These are phyloP conservation scores for Alauda arvensis DNA, from an alignment of 2,797 vertebrate genomes.

Conservation along the genomic window DNA sequence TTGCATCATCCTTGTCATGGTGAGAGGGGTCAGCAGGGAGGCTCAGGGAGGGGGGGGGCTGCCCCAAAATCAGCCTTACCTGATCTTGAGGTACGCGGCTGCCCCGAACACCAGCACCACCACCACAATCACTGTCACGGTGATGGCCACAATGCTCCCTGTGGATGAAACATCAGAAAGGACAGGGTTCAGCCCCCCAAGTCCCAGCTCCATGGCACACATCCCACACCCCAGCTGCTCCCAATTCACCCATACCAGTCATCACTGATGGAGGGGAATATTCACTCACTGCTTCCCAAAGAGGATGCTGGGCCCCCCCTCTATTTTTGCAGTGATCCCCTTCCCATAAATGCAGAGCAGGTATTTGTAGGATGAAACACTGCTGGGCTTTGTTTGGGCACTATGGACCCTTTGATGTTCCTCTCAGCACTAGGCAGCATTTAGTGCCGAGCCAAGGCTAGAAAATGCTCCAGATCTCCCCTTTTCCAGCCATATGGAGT, in stretches of 20 bases:
- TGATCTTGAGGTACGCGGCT: constrained; percentile 74
- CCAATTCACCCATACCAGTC: fast-evolving
- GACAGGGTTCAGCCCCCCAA: fast-evolving
- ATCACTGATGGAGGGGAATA: fast-evolving
- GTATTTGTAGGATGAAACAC: background rate
- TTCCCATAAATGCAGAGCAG: background rate
- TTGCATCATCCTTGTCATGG: background rate
- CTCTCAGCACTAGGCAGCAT: background rate
- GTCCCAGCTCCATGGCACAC: background rate
- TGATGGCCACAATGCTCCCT: constrained; percentile 78
- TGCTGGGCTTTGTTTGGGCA: background rate
- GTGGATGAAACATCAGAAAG: background rate
- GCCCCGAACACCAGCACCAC: constrained; percentile 73
- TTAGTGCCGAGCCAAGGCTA: background rate
- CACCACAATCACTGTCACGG: constrained; percentile 66
- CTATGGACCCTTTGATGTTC: background rate
- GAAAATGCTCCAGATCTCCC: background rate
- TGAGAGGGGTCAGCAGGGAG: background rate
- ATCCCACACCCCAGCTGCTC: background rate
- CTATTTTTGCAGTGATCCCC: fast-evolving
- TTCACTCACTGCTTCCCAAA: background rate
- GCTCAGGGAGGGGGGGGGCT: too few species aligned
- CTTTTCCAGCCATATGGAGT: background rate
- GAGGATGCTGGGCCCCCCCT: too few species aligned
- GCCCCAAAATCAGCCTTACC: constrained; percentile 52